Percentiles rank a stretch among this genome's conserved stretches.
phyloP scores from a whole-genome alignment of 2,888 invertebrate species.

The Opisthograptis luteolata region DNA sequence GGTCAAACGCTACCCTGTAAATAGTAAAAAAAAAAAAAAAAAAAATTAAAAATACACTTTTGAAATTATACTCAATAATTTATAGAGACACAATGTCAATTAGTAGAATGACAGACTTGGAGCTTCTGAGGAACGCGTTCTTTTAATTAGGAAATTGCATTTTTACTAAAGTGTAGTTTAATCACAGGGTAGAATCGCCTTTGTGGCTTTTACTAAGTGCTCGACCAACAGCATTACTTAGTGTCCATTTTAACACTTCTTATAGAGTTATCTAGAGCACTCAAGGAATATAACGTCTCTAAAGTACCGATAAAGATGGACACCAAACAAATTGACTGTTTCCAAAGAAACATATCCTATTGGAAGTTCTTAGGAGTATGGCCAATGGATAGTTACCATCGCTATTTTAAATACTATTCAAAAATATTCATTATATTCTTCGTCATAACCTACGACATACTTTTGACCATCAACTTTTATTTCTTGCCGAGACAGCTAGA shows the following conservation, averaged over 20 bases:
- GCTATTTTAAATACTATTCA: conserved; percentile 48
- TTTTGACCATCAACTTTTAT: conserved; percentile 54
- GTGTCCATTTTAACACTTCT: neutral
- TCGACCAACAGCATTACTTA: neutral
- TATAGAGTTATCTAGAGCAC: neutral
- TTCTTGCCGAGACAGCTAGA: conserved; percentile 55
- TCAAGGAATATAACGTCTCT: neutral
- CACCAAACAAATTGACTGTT: conserved; percentile 56
- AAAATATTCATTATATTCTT: conserved; percentile 42
- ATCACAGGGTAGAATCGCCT: conserved; percentile 18
- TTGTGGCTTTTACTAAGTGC: conserved; percentile 13
- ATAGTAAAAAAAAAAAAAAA: too few relatives aligned
- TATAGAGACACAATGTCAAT: conserved; percentile 20
- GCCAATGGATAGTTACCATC: conserved; percentile 35
- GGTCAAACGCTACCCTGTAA: too few relatives aligned
- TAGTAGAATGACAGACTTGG: conserved; percentile 20
- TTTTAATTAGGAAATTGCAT: conserved; percentile 39
- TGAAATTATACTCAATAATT: conserved; percentile 19
- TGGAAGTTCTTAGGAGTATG: conserved; percentile 58
- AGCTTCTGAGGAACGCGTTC: conserved; percentile 14
- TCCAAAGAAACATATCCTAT: conserved; percentile 52
- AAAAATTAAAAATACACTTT: conserved; percentile 25
- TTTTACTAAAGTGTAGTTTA: conserved; percentile 26
- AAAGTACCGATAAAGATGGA: conserved; percentile 31
- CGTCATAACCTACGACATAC: conserved; percentile 42